Conservation (phyloP, 2,888 invertebrate species). For the Caenorhabditis imperialis region DNA sequence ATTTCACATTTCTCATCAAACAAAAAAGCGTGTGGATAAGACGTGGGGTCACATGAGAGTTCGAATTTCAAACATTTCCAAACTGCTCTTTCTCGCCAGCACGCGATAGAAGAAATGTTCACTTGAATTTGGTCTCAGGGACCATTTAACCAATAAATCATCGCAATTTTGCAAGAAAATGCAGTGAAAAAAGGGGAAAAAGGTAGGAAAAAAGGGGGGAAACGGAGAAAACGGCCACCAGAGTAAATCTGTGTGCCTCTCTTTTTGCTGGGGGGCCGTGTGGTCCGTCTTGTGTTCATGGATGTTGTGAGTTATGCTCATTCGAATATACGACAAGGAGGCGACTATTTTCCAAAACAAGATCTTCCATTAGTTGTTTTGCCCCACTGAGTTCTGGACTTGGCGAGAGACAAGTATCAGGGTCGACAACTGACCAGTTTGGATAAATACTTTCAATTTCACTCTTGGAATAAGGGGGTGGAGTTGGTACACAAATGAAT, state of each 20-base stretch:
- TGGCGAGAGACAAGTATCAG: neutral
- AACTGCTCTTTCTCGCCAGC: neutral
- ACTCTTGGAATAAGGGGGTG: too few relatives aligned
- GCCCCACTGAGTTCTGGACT: neutral
- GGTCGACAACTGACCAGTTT: too few relatives aligned
- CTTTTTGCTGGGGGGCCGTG: neutral
- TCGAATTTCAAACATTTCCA: conserved; percentile 16
- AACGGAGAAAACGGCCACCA: too few relatives aligned
- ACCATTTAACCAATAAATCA: too few relatives aligned
- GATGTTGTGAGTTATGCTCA: conserved; percentile 46
- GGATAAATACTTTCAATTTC: too few relatives aligned
- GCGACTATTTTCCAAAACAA: conserved; percentile 47
- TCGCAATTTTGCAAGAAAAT: too few relatives aligned
- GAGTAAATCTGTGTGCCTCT: conserved; percentile 15
- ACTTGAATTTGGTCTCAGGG: too few relatives aligned
- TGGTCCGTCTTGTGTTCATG: conserved; percentile 48
- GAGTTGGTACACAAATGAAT: too few relatives aligned
- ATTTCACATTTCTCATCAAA: conserved; percentile 4
- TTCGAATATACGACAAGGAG: conserved; percentile 47
- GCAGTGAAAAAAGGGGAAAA: too few relatives aligned
- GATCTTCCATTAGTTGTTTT: conserved; percentile 43
- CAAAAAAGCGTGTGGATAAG: conserved; percentile 5
- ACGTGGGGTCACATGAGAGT: conserved; percentile 6
- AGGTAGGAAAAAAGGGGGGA: too few relatives aligned
- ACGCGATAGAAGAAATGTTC: too few relatives aligned